phyloP scores from a whole-genome alignment of 2,113 vertebrate genomes.

The Azemiops feae region DNA sequence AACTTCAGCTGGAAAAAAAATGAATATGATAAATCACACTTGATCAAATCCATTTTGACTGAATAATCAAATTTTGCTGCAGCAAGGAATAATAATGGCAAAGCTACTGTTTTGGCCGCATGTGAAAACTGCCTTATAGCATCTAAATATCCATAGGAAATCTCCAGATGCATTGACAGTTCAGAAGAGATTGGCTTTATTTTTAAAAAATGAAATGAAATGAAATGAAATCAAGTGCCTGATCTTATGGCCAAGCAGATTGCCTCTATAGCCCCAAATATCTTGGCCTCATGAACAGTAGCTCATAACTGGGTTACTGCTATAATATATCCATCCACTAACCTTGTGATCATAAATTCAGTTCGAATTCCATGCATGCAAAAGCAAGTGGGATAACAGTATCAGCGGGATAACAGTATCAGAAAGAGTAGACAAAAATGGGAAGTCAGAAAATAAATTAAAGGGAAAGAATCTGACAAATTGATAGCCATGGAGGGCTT shows the following conservation, averaged over 20 bases:
- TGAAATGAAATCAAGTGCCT: background rate
- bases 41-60: conserved; percentile 11
- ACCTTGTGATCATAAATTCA: background rate
- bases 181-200: background rate
- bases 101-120: background rate
- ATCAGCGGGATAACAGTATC: background rate
- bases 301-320: background rate
- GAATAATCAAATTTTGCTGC: conserved; percentile 6
- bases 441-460: background rate
- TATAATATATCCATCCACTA: background rate
- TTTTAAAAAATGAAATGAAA: background rate
- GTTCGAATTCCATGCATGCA: background rate
- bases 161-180: background rate
- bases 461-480: background rate
- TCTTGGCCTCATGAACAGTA: background rate
- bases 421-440: background rate
- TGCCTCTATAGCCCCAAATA: background rate
- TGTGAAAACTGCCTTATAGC: conserved; percentile 5
- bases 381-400: background rate
- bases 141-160: background rate
- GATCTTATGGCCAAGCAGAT: background rate
- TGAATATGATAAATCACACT: background rate
- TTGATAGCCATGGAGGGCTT: background rate
- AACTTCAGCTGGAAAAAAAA: background rate
- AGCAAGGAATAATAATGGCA: background rate